Evolutionary conservation across 1,140 invertebrate genomes (phyloP).

Genomic region (Muscidifurax raptorellus): DNA sequence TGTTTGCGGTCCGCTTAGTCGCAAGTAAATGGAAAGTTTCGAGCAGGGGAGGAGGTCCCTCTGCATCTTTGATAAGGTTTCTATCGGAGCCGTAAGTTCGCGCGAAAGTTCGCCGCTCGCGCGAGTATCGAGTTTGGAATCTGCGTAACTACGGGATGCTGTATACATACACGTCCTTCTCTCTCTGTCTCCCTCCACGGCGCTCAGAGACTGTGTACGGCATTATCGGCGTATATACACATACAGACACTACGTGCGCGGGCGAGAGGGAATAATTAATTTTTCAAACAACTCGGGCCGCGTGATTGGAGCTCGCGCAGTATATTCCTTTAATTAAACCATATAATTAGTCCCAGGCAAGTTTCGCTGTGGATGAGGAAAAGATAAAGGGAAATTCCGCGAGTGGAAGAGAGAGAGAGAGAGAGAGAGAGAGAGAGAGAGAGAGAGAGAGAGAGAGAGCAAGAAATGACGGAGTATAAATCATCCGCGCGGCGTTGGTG

Average conservation of each 20-base stretch:
- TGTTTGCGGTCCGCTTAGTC: not conserved
- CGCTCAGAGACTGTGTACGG: not conserved
- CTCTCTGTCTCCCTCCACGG: not conserved
- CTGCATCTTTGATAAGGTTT: conserved; percentile 43
- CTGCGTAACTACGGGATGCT: conserved; percentile 33
- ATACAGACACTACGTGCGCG: not conserved
- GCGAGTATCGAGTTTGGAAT: conserved; percentile 40
- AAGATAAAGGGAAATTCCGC: not conserved
- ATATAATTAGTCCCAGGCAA: not conserved
- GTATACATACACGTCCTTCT: not conserved
- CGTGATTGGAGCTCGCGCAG: not conserved
- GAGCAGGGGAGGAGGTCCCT: not conserved
- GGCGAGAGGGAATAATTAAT: conserved; percentile 41
- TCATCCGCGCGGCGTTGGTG: conserved; percentile 4
- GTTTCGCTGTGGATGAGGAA: not conserved
- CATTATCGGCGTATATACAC: not conserved
- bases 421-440: conserved; percentile 1
- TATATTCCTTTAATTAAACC: conserved; percentile 34
- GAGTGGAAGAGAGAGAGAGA: not conserved
- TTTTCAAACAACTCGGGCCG: conserved; percentile 27
- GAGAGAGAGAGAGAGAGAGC: not conserved
- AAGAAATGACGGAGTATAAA: conserved; percentile 40
- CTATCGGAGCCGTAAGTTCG: conserved; percentile 36
- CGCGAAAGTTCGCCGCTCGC: conserved; percentile 19
- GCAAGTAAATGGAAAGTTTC: conserved; percentile 43